A percentile compares a stretch with the other conserved stretches of the same genome.
Conservation (phyloP, 2,113 vertebrate genomes). For the Trogon surrucura region DNA sequence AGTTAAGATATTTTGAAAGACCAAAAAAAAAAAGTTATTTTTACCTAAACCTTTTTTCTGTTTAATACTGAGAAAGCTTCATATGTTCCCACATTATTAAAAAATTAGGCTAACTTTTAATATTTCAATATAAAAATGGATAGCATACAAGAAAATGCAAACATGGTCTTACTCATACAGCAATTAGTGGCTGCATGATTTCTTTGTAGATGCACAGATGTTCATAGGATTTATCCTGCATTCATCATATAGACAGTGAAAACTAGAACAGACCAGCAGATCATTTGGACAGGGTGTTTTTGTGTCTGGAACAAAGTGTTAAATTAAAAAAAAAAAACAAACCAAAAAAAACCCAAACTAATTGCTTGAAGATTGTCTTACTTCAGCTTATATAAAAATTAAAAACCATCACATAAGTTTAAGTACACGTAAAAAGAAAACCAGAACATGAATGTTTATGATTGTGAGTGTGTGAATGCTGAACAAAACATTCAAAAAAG, state of each 20-base stretch:
- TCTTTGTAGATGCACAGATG: not conserved
- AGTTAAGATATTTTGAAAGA: not conserved
- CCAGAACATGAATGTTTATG: not conserved
- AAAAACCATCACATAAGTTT: not conserved
- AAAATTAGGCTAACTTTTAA: not conserved
- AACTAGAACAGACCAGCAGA: not conserved
- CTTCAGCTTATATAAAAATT: not conserved
- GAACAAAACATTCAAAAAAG: not conserved
- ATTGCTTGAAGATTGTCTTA: not conserved
- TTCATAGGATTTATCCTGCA: not conserved
- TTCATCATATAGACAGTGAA: not conserved
- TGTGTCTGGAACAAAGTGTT: not conserved
- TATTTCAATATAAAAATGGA: not conserved
- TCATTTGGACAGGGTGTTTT: not conserved
- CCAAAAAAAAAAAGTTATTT: fast-evolving
- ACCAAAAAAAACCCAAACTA: not conserved
- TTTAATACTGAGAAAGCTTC: not conserved
- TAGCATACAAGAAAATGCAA: not conserved
- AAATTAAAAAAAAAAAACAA: not conserved
- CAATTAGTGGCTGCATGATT: not conserved
- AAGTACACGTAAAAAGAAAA: not conserved
- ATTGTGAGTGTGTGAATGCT: not conserved
- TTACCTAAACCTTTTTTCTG: not conserved
- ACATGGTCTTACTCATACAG: not conserved
- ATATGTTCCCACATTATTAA: not conserved